phyloP scores from a whole-genome alignment of 2,888 invertebrate species.

The Cacoxenus indagator region DNA sequence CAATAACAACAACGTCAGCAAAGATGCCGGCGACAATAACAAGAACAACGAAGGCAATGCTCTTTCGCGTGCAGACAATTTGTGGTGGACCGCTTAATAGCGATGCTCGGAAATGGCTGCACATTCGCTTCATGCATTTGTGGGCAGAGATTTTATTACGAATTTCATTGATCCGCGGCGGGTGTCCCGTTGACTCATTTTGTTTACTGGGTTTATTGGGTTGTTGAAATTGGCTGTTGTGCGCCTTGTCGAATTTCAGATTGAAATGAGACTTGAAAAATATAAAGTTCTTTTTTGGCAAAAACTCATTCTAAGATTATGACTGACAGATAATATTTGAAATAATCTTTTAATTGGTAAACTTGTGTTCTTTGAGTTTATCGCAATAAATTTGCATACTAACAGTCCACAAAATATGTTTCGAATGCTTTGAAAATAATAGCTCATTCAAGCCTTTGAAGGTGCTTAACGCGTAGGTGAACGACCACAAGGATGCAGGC shows the following conservation, averaged over 20 bases:
- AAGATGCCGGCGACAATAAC: not conserved
- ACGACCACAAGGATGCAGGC: too few relatives aligned
- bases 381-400: too few relatives aligned
- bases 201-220: not conserved
- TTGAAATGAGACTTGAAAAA: not conserved
- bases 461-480: too few relatives aligned
- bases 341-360: too few relatives aligned
- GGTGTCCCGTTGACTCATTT: conserved; percentile 9
- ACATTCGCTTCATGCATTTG: not conserved
- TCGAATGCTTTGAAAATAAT: too few relatives aligned
- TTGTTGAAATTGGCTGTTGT: not conserved
- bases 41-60: not conserved
- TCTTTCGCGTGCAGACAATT: conserved; percentile 1
- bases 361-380: too few relatives aligned
- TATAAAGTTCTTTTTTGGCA: too few relatives aligned
- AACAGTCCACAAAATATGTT: too few relatives aligned
- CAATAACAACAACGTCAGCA: conserved; percentile 3
- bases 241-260: not conserved
- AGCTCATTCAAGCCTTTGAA: too few relatives aligned
- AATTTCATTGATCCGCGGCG: not conserved
- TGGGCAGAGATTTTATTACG: not conserved
- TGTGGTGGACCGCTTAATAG: not conserved
- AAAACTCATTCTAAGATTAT: too few relatives aligned
- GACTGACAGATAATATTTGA: too few relatives aligned
- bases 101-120: conserved; percentile 2